Evolutionary conservation across 2,888 invertebrate species (phyloP).

Genomic region (Hypolimnas misippus): DNA sequence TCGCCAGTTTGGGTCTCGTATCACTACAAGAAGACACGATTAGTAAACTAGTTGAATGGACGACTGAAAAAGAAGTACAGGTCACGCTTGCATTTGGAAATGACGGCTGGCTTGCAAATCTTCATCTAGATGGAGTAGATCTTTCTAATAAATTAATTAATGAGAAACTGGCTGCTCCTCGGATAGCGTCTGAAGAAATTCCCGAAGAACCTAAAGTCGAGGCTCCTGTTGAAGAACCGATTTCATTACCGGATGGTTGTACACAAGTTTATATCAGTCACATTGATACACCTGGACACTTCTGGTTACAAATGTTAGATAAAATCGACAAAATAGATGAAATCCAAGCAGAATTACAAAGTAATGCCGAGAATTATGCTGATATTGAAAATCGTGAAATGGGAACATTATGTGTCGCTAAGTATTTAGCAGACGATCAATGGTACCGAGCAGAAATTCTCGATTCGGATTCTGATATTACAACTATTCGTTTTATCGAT

Average conservation of each 20-base stretch:
- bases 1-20: constrained; percentile 67
- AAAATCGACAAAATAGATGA: constrained; percentile 82
- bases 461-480: constrained; percentile 90
- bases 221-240: constrained; percentile 56
- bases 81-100: constrained; percentile 80
- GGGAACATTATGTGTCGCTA: constrained; percentile 88
- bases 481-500: constrained; percentile 90
- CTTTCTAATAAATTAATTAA: constrained; percentile 76
- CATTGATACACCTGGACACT: constrained; percentile 89
- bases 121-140: constrained; percentile 79
- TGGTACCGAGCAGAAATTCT: constrained; percentile 97
- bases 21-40: constrained; percentile 69
- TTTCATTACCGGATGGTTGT: constrained; percentile 65
- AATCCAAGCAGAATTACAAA: constrained; percentile 87
- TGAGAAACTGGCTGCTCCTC: constrained; percentile 69
- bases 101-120: constrained; percentile 83
- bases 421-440: constrained; percentile 91
- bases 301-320: constrained; percentile 88
- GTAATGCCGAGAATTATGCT: constrained; percentile 76
- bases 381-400: constrained; percentile 84
- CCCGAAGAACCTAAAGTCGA: constrained; percentile 53
- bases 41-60: constrained; percentile 67
- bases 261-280: constrained; percentile 86
- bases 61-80: constrained; percentile 77
- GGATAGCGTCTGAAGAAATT: constrained; percentile 52